These are phyloP conservation scores for Odobenus rosmarus DNA, from an alignment of 2,113 vertebrate genomes.

Conservation along the genomic window DNA sequence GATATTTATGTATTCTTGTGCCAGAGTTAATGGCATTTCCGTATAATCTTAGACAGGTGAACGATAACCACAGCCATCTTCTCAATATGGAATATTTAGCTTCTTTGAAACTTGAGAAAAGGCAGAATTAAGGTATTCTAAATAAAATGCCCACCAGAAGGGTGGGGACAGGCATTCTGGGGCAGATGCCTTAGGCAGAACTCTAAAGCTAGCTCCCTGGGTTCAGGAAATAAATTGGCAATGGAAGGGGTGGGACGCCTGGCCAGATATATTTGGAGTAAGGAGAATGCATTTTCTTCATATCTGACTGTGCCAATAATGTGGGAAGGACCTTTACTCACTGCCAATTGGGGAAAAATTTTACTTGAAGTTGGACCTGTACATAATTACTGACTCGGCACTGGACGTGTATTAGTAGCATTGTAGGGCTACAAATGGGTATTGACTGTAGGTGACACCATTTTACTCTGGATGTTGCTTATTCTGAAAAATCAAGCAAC, in stretches of 20 bases:
- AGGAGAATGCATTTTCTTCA: not conserved
- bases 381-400: not conserved
- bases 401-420: not conserved
- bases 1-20: not conserved
- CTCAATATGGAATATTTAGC: not conserved
- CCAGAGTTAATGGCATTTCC: not conserved
- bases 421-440: not conserved
- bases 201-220: not conserved
- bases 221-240: not conserved
- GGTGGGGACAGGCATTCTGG: not conserved
- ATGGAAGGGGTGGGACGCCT: accelerated
- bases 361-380: not conserved
- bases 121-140: not conserved
- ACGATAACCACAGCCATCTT: not conserved
- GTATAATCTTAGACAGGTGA: not conserved
- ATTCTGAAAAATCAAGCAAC: not conserved
- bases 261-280: not conserved
- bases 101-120: not conserved
- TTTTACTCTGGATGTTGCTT: not conserved
- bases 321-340: not conserved
- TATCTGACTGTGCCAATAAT: not conserved
- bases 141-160: not conserved
- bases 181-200: not conserved
- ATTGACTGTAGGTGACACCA: not conserved
- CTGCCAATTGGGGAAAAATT: not conserved